Base-by-base conservation (phyloP, 2,113 vertebrate species). In the Anser cygnoides region DNA sequence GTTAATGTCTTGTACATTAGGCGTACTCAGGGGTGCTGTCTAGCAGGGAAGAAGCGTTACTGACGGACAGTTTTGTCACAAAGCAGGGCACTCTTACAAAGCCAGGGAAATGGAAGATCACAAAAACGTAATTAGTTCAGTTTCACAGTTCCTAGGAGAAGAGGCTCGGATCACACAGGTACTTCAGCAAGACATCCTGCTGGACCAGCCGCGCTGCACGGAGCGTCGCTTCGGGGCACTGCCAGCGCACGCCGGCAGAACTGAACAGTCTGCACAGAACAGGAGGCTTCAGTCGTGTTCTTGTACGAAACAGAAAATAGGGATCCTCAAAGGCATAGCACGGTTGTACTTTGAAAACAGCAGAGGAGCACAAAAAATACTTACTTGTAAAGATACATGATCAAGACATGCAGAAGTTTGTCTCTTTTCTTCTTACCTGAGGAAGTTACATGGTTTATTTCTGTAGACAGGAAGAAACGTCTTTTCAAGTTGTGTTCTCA, bases 141-240 rank as follows among this genome's bases (percentile, higher is more conserved):
- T 88, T 75, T 88, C 83, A 54, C 68, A 13, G 50, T 77, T 77
- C 41, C 29, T 43, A 6, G 43, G n/a, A 50, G 44, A 85, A 79
- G 74, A 71, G 68, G 41, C 41, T 59, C 49, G 67, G 87, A 59
- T 92, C 62, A 37, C 28, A 37, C n/a, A 72, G 28, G 41, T 72
- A 55, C 35, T 63, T 25, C 46, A 82, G n/a, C 31, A 71, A 63
- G 82, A 59, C 13, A 5, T 77, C 62, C 46, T 84, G 18, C 78
- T 43, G 61, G 57, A 46, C 65, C 78, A 59, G n/a, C 52, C 9
- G 2, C 33, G 7, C 0, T 0, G 63, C 55, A 43, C 0, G 0
- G 55, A 35, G 50, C 39, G 28, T n/a, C 13, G 7, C 71, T 37
- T 65, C n/a, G 57, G 37, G 66, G 43, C 57, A 67, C 70, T 50